These are phyloP conservation scores for Heliconius hortense DNA, from an alignment of 2,888 invertebrate species.

Conservation along the genomic window DNA sequence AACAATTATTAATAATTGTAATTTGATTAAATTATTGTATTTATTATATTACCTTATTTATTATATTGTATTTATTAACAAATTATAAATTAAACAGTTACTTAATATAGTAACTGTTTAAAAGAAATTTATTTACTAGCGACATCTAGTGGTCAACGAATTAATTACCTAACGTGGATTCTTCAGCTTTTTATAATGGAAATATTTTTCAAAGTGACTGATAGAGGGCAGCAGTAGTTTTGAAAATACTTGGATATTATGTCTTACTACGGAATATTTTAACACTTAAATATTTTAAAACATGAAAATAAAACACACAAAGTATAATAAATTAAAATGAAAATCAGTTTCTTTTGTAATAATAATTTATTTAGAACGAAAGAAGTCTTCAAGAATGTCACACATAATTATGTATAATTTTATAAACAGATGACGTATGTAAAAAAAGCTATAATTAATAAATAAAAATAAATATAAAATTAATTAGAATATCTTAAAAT, in stretches of 20 bases:
- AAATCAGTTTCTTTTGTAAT: background rate
- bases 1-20: too few species aligned
- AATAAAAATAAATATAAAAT: background rate
- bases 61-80: background rate
- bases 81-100: too few species aligned
- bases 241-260: background rate
- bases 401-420: background rate
- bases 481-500: background rate
- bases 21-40: too few species aligned
- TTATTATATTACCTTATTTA: too few species aligned
- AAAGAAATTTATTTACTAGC: background rate
- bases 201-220: background rate
- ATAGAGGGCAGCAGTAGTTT: constrained; percentile 20
- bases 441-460: background rate
- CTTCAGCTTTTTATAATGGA: background rate
- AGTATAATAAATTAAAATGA: background rate
- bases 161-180: background rate
- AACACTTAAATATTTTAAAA: background rate
- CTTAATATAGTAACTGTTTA: background rate
- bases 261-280: background rate
- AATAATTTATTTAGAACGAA: background rate
- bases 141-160: constrained; percentile 14
- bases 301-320: background rate
- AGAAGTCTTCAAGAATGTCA: constrained; percentile 1
- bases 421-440: background rate